Evolutionary conservation across 1,140 invertebrate genomes (phyloP), one percentile per base, ranked within the genome.

Genomic region (Berghia stephanieae): DNA sequence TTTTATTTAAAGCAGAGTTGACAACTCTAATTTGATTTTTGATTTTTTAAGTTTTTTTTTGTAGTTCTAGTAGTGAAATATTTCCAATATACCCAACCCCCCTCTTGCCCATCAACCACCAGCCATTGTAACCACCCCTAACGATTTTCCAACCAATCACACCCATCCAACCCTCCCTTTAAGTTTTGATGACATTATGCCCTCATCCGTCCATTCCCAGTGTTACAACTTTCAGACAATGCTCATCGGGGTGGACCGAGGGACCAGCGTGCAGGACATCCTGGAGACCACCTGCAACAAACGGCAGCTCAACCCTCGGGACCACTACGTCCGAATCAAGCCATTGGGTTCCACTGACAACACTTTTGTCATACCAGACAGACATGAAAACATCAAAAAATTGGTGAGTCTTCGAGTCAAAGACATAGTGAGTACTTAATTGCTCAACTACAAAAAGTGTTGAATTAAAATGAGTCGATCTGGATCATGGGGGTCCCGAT

Each of bases 201-300:
- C n/a, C n/a, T n/a, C n/a, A 78, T 71, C 40, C 67, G 52, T 70
- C 24, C 60, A 60, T 66, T 74, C n/a, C 43, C 77, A 82, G 79
- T 85, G 78, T 79, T 81, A 80, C 84, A 84, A 81, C 77, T 85
- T 87, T 60, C 90, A 94, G 93, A 86, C 82, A 31, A 82, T 87
- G 70, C 77, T 87, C 34, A 83, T 89, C 21, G 83, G 82, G 94
- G 94, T 87, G 91, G 97, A 83, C 92, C 95, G 86, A 95, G 96
- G 83, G 93, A 98, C 98, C 94, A 95, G 95, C 42, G 96, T 98
- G 16, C 96, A 98, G 87, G 96, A 98, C 90, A 96, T 98, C 87
- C 91, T 99, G 69, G 95, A 95, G 43, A 94, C 93, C 82, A 96
- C 96, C 38, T 98, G 96, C 90, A 94, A 93, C 60, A 93, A 96